Evolutionary conservation across 2,797 vertebrate genomes (phyloP), one percentile per base, ranked within the genome.

Genomic region (Onychomys arenicola): DNA sequence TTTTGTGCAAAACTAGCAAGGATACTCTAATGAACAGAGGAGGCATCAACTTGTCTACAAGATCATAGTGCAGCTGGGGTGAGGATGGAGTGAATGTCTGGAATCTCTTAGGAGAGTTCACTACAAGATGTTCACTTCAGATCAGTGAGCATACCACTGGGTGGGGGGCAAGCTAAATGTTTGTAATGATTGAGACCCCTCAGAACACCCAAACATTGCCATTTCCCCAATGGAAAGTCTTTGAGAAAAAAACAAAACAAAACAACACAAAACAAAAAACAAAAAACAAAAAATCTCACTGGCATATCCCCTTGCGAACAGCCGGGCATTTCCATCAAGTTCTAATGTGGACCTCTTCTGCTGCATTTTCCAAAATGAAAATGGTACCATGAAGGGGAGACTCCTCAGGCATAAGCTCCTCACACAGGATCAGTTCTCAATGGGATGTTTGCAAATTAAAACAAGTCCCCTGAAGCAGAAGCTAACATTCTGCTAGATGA

Each of bases 401-500:
- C 46, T 93, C 80, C 46, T 95, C 17, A 61, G 95, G 75, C n/a
- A 55, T 94, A 78, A 94, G 83, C 34, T 96, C 63, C 76, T 95
- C 61, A 49, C 46, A 82, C 16, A 73, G 40, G 10, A 57, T 93
- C 80, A 92, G 52, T 73, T 63, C 86, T 89, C 61, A 81, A 43
- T 34, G 69, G 16, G 23, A 94, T 92, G 29, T 92, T 95, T 96
- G 95, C 75, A 94, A 95, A 95, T 94, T 89, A 95, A 96, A 96
- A 93, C 88, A 89, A 95, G 88, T 2, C 59, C 80, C 90, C 80
- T 94, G 49, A 40, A 78, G 86, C 94, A 94, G 76, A 89, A 93
- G 90, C 59, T 55, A 80, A 84, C 89, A 85, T 92, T 92, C 86
- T 55, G 83, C 29, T 87, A 84, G 46, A 81, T 89, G 88, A 96